Base-by-base conservation (phyloP, 2,888 invertebrate species). In the Polietes domitor region DNA sequence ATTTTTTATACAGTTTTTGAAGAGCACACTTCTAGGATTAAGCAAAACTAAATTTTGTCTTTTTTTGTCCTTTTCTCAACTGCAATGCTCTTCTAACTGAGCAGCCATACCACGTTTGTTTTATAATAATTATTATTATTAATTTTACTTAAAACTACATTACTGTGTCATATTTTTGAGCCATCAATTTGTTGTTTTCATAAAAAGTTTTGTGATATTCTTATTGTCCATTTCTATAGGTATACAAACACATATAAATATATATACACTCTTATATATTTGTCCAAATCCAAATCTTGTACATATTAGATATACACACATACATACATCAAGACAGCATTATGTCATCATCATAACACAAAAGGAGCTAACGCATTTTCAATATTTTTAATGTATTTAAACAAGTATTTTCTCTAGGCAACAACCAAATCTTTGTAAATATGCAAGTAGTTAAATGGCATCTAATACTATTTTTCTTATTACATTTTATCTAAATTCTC, bases 1-100 rank as follows among this genome's bases (percentile, higher is more conserved):
- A 85, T 72, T 72, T 15, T 47, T 72, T 63, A 43, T 63, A 73
- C 12, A 73, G 19, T 77, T 70, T 26, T 50, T 75, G 17, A 43
- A 43, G 68, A 74, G 75, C 75, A 78, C 75, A 75, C 55, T 55
- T 73, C 58, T 77, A 77, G 71, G 41, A 5, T 10, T 76, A 65
- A 72, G 37, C 68, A 58, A 24, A 65, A 68, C 37, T 15, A 41
- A 47, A 15, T 15, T n/a, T 47, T 15, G 47, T 21, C 41, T 15
- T n/a, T 47, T 15, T 15, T 21, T 26, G 43, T 28, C 26, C 24
- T 41, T 58, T 15, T 50, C 19, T 70, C 24, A 55, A 10, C 12
- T 21, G 9, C 15, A 58, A 58, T 58, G 58, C 58, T 58, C 58
- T 26, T 24, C 6, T 47, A 47, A n/a, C 15, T 53, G 7, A 7